Base-by-base conservation (phyloP, 2,797 vertebrate genomes). In the Ptychadena robeensis region DNA sequence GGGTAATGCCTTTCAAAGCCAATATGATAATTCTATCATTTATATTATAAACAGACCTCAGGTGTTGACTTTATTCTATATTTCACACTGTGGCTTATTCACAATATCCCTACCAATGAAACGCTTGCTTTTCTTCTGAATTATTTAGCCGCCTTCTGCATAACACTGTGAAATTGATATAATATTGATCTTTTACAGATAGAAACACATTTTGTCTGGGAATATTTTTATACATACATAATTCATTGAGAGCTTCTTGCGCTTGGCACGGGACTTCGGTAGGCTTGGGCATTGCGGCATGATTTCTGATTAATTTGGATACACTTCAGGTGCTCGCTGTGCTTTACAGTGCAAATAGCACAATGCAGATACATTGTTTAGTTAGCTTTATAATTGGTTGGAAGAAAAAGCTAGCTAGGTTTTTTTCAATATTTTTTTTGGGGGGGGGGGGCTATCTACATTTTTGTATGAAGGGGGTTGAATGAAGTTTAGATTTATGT, bases 11-110 rank as follows among this genome's bases (percentile, higher is more conserved):
- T 86, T 53, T 88, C 63, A 80, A 86, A 74, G n/a, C 72, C 59
- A 35, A 82, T 78, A 81, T 82, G 67, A 32, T 80, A 76, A 73
- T 87, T 89, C 88, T 79, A 76, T 86, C 34, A 14, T 40, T 81
- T 59, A 77, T 85, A 80, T 76, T 59, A 80, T 85, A 82, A 85
- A 78, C 15, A 81, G 70, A 3, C 40, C 18, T 69, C 0, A 0
- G 81, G 61, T 9, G 28, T 82, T 87, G 86, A 87, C 37, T 86
- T 14, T n/a, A 4, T 87, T 87, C 81, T 75, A 80, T 37, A 85
- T 63, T 75, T 38, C 65, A 70, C 82, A 69, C 64, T 3, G 77
- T 64, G 67, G 70, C 31, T 84, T 73, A 80, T 44, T 73, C 69
- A 79, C 63, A 78, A 70, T 74, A 37, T 44, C 68, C 71, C n/a